Evolutionary conservation across 2,113 vertebrate genomes (phyloP).

Genomic region (Aleadryas rufinucha): DNA sequence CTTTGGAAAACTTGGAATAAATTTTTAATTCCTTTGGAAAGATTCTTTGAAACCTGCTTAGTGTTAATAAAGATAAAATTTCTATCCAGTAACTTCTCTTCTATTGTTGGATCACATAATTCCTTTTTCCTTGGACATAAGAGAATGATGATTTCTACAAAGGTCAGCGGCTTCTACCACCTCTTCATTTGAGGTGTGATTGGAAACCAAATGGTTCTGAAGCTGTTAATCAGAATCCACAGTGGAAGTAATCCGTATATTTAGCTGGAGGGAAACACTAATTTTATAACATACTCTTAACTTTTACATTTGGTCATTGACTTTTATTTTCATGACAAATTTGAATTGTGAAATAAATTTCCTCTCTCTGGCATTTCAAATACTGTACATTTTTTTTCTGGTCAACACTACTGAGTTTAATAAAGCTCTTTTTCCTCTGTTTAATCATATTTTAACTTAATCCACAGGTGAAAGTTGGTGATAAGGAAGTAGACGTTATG

Average conservation of each 20-base stretch:
- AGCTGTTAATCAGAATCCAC: not conserved
- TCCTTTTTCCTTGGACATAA: not conserved
- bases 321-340: not conserved
- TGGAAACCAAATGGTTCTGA: not conserved
- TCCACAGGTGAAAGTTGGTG: conserved; percentile 76
- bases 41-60: not conserved
- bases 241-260: not conserved
- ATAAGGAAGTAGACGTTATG: conserved; percentile 78
- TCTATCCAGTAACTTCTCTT: not conserved
- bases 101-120: not conserved
- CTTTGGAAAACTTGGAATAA: not conserved
- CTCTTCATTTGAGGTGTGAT: not conserved
- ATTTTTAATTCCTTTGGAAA: not conserved
- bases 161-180: not conserved
- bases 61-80: not conserved
- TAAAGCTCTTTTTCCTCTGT: not conserved
- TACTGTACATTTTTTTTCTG: not conserved
- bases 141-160: not conserved
- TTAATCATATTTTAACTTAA: not conserved
- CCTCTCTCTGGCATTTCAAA: not conserved
- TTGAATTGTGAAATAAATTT: not conserved
- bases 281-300: not conserved
- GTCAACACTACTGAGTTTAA: not conserved
- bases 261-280: not conserved
- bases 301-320: not conserved